phyloP scores from a whole-genome alignment of 2,888 invertebrate genomes.

The Gibbula magus region DNA sequence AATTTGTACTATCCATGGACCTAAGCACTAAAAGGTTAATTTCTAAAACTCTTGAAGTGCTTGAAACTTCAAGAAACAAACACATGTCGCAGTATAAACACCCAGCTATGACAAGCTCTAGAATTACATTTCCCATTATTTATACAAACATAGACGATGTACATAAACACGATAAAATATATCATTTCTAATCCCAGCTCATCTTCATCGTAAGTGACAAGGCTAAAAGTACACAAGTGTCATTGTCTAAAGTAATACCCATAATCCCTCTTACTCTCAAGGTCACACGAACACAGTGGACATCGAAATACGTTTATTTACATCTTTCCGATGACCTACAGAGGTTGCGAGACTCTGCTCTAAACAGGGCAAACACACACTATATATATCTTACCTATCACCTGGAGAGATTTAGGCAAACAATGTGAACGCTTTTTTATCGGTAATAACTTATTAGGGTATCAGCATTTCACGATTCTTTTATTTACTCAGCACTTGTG shows the following conservation, averaged over 20 bases:
- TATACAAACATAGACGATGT: background rate
- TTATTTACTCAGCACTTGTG: background rate
- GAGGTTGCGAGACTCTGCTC: background rate
- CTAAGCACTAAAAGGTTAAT: no score
- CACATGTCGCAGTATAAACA: no score
- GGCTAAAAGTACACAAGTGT: background rate
- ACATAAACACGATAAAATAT: background rate
- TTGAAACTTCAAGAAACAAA: no score
- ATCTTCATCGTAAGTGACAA: background rate
- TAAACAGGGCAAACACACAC: background rate
- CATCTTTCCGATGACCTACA: background rate
- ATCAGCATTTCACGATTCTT: background rate
- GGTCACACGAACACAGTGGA: background rate
- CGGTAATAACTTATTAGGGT: background rate
- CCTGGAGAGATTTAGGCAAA: background rate
- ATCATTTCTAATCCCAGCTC: background rate
- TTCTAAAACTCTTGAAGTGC: no score
- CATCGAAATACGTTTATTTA: slow-evolving; percentile 4
- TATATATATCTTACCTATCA: background rate
- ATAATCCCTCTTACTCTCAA: background rate
- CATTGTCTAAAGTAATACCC: slow-evolving; percentile 1
- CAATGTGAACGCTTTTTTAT: background rate
- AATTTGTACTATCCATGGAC: no score
- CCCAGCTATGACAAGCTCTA: no score
- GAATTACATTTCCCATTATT: no score